phyloP scores from a whole-genome alignment of 2,113 vertebrate species.

The Corapipo altera region DNA sequence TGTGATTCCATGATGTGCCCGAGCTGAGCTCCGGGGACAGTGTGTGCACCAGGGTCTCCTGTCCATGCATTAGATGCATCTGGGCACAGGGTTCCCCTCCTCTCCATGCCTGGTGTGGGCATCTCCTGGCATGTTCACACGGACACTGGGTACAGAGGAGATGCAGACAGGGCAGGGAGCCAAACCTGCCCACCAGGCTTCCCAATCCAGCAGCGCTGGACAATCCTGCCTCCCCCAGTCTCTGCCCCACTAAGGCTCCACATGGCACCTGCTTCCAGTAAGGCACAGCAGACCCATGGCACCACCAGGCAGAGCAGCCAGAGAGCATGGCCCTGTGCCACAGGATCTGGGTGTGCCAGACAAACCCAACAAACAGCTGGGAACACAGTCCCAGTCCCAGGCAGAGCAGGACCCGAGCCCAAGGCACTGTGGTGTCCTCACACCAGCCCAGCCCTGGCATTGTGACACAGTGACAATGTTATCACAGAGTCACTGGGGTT shows the following conservation, averaged over 20 bases:
- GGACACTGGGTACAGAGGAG: background rate
- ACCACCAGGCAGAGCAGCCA: background rate
- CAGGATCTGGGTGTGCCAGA: background rate
- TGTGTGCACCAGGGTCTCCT: background rate
- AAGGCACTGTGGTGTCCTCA: background rate
- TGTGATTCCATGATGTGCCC: background rate
- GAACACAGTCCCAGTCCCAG: background rate
- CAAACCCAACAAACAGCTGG: background rate
- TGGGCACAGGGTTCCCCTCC: background rate
- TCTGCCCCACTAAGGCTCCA: background rate
- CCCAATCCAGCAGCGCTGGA: background rate
- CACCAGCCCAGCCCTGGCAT: background rate
- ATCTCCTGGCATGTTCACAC: background rate
- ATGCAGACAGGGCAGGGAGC: rapidly evolving
- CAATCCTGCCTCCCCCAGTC: background rate
- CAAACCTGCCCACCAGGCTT: background rate
- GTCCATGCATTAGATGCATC: background rate
- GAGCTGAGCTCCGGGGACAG: background rate
- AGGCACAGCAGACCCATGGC: background rate
- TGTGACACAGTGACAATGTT: background rate
- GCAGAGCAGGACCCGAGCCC: background rate
- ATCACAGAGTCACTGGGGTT: background rate
- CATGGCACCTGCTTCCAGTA: background rate
- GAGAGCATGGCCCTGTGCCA: background rate
- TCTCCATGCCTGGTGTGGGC: background rate